Evolutionary conservation across 2,888 invertebrate species (phyloP).

Genomic region (Drepanosiphum platanoidis): DNA sequence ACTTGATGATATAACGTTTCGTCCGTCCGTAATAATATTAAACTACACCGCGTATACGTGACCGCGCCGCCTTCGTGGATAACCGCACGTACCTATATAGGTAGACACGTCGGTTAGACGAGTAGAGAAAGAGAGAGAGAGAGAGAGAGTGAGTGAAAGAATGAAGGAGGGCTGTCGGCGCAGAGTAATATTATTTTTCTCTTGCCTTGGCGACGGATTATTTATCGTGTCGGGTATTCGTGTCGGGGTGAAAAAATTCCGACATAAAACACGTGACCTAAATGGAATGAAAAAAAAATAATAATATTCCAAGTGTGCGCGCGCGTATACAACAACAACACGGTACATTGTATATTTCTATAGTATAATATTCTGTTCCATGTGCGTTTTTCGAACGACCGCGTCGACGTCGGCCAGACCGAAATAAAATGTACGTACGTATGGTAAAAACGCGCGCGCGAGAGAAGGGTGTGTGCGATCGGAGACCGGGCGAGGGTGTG

Average conservation of each 20-base stretch:
- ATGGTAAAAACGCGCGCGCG: background rate
- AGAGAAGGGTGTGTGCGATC: conserved; percentile 8
- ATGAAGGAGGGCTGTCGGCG: too few species aligned
- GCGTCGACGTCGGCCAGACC: background rate
- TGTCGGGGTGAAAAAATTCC: background rate
- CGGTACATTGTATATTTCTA: too few species aligned
- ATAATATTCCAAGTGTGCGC: background rate
- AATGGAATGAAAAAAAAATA: background rate
- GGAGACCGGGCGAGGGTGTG: conserved; percentile 25
- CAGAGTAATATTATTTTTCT: conserved; percentile 29
- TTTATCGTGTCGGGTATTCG: background rate
- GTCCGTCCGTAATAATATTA: conserved; percentile 9
- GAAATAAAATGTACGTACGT: background rate
- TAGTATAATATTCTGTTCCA: too few species aligned
- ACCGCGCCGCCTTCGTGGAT: conserved; percentile 10
- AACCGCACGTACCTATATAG: conserved; percentile 16
- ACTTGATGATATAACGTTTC: conserved; percentile 7
- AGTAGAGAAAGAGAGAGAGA: too few species aligned
- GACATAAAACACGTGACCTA: conserved; percentile 42
- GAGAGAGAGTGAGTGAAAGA: too few species aligned
- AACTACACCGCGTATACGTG: conserved; percentile 1
- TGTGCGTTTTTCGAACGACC: background rate
- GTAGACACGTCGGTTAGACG: conserved; percentile 8
- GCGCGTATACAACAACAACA: background rate
- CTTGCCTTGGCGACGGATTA: background rate